Percentiles rank a stretch among this genome's conserved stretches.
Evolutionary conservation across 2,888 invertebrate species (phyloP).

Genomic region (Lasioglossum calceatum): DNA sequence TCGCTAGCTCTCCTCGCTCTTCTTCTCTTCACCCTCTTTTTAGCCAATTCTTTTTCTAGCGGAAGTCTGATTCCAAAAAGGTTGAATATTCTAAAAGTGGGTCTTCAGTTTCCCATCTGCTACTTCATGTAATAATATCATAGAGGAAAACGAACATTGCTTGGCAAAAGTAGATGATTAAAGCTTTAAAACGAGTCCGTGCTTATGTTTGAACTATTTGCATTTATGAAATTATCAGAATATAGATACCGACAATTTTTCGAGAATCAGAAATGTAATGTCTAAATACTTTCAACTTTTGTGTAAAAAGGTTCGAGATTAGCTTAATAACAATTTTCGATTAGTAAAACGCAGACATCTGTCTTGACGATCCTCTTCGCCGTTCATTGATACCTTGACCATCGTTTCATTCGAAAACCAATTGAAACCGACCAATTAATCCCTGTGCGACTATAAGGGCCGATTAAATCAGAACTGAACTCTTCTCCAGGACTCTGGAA

Average conservation of each 20-base stretch:
- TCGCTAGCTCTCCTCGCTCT: background rate
- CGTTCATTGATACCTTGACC: background rate
- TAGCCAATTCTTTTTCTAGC: background rate
- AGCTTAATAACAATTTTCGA: background rate
- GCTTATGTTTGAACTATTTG: too few species aligned
- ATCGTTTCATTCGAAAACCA: background rate
- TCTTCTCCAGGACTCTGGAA: background rate
- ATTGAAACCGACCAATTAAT: conserved; percentile 1
- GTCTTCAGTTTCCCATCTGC: too few species aligned
- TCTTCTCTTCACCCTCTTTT: background rate
- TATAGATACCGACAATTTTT: background rate
- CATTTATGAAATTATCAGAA: too few species aligned
- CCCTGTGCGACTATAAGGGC: background rate
- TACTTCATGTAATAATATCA: too few species aligned
- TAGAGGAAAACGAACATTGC: too few species aligned
- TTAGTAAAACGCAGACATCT: background rate
- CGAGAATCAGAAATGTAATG: background rate
- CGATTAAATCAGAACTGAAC: background rate
- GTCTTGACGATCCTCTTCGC: background rate
- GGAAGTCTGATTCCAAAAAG: background rate
- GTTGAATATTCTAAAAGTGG: background rate
- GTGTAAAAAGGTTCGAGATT: background rate
- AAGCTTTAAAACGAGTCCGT: too few species aligned
- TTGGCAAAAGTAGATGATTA: too few species aligned
- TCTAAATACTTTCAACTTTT: background rate